These are phyloP conservation scores for Drosophila ogumai DNA, from an alignment of 1,140 invertebrate species.

Conservation along the genomic window DNA sequence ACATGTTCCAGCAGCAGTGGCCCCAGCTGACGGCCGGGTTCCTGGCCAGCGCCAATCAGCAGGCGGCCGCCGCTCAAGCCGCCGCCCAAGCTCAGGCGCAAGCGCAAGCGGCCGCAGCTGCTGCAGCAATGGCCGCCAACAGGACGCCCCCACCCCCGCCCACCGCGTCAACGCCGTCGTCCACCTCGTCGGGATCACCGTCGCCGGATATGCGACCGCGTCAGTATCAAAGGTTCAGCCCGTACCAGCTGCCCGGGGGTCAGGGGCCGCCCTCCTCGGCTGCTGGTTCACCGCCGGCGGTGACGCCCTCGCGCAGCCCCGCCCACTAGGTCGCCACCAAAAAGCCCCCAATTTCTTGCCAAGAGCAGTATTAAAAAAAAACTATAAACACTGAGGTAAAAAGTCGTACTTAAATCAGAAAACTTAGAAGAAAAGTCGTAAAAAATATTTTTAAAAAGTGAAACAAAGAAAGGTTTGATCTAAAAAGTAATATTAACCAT, in stretches of 20 bases:
- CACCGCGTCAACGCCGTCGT: constrained; percentile 77
- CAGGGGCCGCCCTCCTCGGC: constrained; percentile 41
- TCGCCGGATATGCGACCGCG: constrained; percentile 84
- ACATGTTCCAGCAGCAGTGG: constrained; percentile 85
- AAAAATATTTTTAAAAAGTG: neutral
- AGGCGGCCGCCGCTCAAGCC: constrained; percentile 75
- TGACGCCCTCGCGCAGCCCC: constrained; percentile 70
- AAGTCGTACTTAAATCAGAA: neutral
- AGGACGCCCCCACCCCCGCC: constrained; percentile 80
- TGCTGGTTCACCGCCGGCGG: constrained; percentile 55
- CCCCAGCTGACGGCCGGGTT: constrained; percentile 84
- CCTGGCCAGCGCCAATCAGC: constrained; percentile 83
- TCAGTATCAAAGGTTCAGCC: constrained; percentile 83
- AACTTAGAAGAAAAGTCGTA: neutral
- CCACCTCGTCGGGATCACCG: constrained; percentile 82
- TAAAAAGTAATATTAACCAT: neutral
- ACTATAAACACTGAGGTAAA: constrained; percentile 23
- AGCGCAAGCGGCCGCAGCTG: constrained; percentile 65
- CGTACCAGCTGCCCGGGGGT: constrained; percentile 76
- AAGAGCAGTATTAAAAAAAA: constrained; percentile 73
- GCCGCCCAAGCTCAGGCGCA: constrained; percentile 75
- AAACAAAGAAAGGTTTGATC: too few relatives aligned
- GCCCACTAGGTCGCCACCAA: constrained; percentile 60
- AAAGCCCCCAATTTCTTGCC: constrained; percentile 50
- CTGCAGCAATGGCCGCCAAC: constrained; percentile 69